Evolutionary conservation across 2,113 vertebrate genomes (phyloP).

Genomic region (Paracanthobrama guichenoti): DNA sequence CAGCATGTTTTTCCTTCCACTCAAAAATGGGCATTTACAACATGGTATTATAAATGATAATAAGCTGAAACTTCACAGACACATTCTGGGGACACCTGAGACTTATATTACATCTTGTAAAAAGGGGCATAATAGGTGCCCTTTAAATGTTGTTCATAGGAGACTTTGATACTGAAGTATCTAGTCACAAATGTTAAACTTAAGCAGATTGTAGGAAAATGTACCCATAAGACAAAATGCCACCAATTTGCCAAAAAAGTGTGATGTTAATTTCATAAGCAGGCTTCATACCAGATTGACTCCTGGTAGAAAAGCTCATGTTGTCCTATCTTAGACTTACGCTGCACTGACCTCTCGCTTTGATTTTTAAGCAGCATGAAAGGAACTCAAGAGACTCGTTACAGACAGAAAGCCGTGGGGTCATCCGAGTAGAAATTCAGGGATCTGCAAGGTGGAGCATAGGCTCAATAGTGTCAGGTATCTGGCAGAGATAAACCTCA

Average conservation of each 20-base stretch:
- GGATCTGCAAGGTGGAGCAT: constrained; percentile 11
- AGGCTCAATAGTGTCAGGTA: background rate
- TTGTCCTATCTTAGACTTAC: background rate
- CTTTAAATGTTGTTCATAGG: background rate
- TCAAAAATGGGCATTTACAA: no score
- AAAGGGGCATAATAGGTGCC: no score
- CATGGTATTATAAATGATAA: no score
- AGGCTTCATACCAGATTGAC: no score
- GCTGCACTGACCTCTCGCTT: background rate
- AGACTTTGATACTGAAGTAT: background rate
- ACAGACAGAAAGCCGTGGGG: background rate
- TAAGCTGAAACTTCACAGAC: no score
- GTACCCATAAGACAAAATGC: no score
- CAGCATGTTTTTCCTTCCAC: no score
- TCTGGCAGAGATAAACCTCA: background rate
- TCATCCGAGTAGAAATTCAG: constrained; percentile 1
- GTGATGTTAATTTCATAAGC: background rate
- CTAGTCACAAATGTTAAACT: no score
- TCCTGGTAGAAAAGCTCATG: background rate
- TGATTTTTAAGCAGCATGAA: background rate
- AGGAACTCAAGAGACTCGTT: constrained; percentile 39
- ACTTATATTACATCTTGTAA: no score
- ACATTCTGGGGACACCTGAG: no score
- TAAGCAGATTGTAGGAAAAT: no score
- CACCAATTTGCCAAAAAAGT: background rate